A percentile compares a stretch with the other conserved stretches of the same genome.
Conservation (phyloP, 2,888 invertebrate genomes). For the Lepidochrysops patricia region DNA sequence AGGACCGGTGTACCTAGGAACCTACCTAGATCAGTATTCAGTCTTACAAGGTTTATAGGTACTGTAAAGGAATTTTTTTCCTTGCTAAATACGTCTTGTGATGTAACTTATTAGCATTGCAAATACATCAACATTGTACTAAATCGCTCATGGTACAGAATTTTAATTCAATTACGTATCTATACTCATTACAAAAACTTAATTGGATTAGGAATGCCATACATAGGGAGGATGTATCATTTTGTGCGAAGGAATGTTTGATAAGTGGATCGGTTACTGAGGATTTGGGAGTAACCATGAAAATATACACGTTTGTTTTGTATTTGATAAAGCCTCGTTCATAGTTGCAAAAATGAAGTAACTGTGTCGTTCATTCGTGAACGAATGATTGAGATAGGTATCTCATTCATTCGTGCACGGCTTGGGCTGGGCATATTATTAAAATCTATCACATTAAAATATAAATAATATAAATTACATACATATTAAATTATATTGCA, state of each 20-base stretch:
- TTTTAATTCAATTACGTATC: constrained; percentile 5
- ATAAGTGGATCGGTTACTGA: constrained; percentile 27
- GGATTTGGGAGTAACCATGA: constrained; percentile 26
- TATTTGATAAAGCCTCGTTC: constrained; percentile 17
- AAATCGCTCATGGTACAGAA: not conserved
- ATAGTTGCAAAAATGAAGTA: too few relatives aligned
- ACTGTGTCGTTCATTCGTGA: not conserved
- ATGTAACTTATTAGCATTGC: not conserved
- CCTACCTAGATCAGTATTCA: not conserved
- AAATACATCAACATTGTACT: constrained; percentile 6
- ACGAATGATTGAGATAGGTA: too few relatives aligned
- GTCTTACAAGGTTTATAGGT: not conserved
- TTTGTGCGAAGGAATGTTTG: constrained; percentile 23
- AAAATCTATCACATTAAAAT: too few relatives aligned
- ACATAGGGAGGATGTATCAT: constrained; percentile 15
- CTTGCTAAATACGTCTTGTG: not conserved
- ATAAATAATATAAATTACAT: too few relatives aligned
- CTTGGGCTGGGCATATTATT: too few relatives aligned
- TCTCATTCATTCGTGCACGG: too few relatives aligned
- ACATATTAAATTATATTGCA: too few relatives aligned
- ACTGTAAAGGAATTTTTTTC: not conserved
- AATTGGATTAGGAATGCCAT: constrained; percentile 17
- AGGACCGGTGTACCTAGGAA: too few relatives aligned
- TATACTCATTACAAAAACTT: not conserved
- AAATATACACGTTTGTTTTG: constrained; percentile 27